Base-by-base conservation (phyloP, 2,888 invertebrate genomes). In the Archips xylosteana region DNA sequence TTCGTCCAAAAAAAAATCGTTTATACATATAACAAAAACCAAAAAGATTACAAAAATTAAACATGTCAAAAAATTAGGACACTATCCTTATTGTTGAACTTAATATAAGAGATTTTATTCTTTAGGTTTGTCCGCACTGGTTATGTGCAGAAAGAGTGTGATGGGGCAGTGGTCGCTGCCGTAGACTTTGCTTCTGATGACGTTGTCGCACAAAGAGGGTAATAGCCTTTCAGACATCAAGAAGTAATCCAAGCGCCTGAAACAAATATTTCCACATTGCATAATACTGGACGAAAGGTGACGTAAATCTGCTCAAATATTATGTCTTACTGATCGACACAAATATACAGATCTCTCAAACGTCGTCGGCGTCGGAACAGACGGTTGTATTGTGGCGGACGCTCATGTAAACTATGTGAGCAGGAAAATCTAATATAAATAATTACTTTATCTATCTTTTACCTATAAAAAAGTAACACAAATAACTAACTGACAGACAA, bases 141-240 rank as follows among this genome's bases (percentile, higher is more conserved):
- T 91, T 13, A 94, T 82, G 75, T 96, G 95, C 67, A 97, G 85
- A 84, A 97, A 97, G 62, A 98, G 93, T 54, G 97, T 95, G 78
- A 99, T 95, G 0, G 99, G 99, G 87, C 99, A 99, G 91, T 99
- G 99, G 89, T 99, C 99, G 86, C 99, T 99, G 54, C 99, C 99
- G 85, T 96, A 96, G 4, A 99, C 97, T 78, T 97, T 93, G 71
- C 95, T 96, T 64, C 98, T 95, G 79, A 99, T 98, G 34, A 97
- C 95, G 85, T 96, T 97, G 89, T 99, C 99, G 85, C 98, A 98
- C 57, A 99, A 89, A 49, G 97, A 95, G 1, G 96, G 94, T 79
- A 96, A 86, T 36, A 99, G 94, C 70, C 97, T 95, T 82, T 98
- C 95, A 0, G 99, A 99, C 9, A 98, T 92, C 68, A 99, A 95